Percentiles rank a stretch among this genome's conserved stretches.
Conservation (phyloP, 1,140 invertebrate genomes). For the Acromyrmex echinatior region DNA sequence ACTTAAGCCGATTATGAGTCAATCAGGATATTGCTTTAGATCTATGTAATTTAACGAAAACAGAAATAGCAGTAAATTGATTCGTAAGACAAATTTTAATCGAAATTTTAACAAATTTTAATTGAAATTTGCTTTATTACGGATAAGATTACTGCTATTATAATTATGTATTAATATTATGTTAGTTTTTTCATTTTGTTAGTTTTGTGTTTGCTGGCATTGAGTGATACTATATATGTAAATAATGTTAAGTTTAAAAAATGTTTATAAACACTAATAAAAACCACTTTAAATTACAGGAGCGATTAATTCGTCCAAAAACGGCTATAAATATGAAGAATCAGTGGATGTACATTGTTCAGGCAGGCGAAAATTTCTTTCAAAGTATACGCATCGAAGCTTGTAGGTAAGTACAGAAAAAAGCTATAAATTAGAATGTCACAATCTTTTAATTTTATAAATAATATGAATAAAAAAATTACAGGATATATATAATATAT, state of each 20-base stretch:
- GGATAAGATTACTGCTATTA: too few relatives aligned
- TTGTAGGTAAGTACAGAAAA: constrained; percentile 83
- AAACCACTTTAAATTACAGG: background rate
- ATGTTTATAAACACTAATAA: background rate
- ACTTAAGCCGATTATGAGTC: too few relatives aligned
- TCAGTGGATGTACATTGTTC: background rate
- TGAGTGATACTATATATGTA: too few relatives aligned
- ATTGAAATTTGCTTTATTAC: too few relatives aligned
- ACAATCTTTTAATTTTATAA: constrained; percentile 16
- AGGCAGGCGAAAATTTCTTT: constrained; percentile 79
- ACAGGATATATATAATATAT: background rate
- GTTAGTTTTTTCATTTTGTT: too few relatives aligned
- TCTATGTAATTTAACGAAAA: too few relatives aligned
- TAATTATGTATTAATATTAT: too few relatives aligned
- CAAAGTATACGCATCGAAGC: constrained; percentile 88
- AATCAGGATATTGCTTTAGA: too few relatives aligned
- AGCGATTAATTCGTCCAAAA: background rate
- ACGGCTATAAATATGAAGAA: background rate
- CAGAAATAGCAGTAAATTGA: too few relatives aligned
- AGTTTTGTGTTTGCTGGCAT: too few relatives aligned
- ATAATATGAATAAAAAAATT: background rate
- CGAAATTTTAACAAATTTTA: too few relatives aligned
- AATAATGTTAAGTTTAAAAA: background rate
- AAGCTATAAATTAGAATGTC: background rate
- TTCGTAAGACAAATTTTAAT: too few relatives aligned